Evolutionary conservation across 2,888 invertebrate genomes (phyloP).

Genomic region (Hipparchia sbordonii): DNA sequence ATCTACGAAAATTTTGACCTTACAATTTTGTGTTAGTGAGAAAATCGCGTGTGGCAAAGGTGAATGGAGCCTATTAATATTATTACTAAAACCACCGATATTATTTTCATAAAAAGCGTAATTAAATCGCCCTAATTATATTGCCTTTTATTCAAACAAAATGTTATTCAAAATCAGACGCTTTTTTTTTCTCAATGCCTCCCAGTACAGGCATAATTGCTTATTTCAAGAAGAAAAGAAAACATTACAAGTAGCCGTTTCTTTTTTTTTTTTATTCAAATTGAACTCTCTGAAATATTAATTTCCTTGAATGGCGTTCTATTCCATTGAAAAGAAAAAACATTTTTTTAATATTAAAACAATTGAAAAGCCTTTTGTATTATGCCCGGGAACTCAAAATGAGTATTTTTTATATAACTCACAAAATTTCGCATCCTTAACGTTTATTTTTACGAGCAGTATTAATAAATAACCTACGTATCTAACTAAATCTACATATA

Average conservation of each 20-base stretch:
- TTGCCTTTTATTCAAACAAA: conserved; percentile 6
- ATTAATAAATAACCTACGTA: no score
- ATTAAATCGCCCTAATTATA: conserved; percentile 24
- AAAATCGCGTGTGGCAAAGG: conserved; percentile 35
- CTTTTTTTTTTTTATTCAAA: background rate
- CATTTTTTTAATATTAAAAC: background rate
- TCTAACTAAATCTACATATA: no score
- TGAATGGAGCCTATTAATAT: conserved; percentile 39
- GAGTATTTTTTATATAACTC: no score
- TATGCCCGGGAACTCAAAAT: background rate
- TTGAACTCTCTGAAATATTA: conserved; percentile 9
- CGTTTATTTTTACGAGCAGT: no score
- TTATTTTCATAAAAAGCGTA: conserved; percentile 22
- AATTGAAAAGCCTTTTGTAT: background rate
- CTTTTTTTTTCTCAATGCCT: conserved; percentile 3
- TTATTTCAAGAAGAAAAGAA: conserved; percentile 15
- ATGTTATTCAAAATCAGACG: background rate
- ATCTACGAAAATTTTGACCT: background rate
- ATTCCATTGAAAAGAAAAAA: conserved; percentile 5
- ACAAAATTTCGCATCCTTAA: no score
- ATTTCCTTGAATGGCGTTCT: conserved; percentile 3
- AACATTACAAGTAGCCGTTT: background rate
- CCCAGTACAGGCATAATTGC: conserved; percentile 8
- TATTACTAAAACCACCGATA: conserved; percentile 31
- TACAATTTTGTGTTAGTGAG: conserved; percentile 7